Base-by-base conservation (phyloP, 2,888 invertebrate species). In the Megaustenia siamemsis region DNA sequence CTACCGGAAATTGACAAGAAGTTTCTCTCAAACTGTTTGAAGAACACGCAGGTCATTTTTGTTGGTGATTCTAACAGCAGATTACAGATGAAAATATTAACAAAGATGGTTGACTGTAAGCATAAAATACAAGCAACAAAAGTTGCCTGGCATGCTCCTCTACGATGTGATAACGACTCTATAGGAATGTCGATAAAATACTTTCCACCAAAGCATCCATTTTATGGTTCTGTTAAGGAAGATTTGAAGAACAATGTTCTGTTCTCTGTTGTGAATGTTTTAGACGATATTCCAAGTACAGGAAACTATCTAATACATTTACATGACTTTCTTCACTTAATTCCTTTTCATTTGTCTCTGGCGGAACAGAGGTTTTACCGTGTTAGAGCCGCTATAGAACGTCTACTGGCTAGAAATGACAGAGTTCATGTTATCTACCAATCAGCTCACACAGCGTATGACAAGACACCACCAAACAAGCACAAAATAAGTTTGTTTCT, bases 321-420 rank as follows among this genome's bases (percentile, higher is more conserved):
- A 8, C 84, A 84, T 38, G 35, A 78, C 21, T 84, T 84, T 32
- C 84, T 84, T 1, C 84, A 84, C 32, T 8, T 84, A 32, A 35
- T 79, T 12, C 71, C 78, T 1, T 84, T 35, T 32, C 84, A 84
- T 53, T 21, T 79, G 43, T 53, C 79, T 32, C 1, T 84, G 15
- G n/a, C 43, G 18, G 84, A 84, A 32, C 77, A 73, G 18, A 56
- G 79, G n/a, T 78, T 78, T 32, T 28, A 35, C 40, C 56, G 56
- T 43, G 0, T 71, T 0, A 56, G 71, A 18, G n/a, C 35, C 5
- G 78, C 84, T 5, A 24, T 79, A 1, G 53, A 43, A 18, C 84
- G 84, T 43, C 73, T 84, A 43, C 21, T 84, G 71, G 79, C 56
- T 60, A 78, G 84, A 63, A 84, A 84, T n/a, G 43, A 43, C 28